phyloP scores from a whole-genome alignment of 2,888 invertebrate genomes.

The Myopa tessellatipennis region DNA sequence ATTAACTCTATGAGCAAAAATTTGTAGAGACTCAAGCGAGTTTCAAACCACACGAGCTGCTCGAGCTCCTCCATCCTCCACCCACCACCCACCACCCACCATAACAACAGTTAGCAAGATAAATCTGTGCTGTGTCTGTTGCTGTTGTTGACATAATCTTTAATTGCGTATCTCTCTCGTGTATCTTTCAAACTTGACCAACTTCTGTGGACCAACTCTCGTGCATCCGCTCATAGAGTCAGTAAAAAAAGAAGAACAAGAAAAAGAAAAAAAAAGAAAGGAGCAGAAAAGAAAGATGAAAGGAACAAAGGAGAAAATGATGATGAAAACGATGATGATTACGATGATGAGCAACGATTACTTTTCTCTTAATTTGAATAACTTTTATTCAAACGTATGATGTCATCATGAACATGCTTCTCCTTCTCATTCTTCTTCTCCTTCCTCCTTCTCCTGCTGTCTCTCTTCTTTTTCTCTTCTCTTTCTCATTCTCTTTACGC shows the following conservation, averaged over 20 bases:
- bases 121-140: background rate
- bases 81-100: background rate
- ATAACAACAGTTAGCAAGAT: background rate
- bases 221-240: too few relatives aligned
- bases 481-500: background rate
- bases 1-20: too few relatives aligned
- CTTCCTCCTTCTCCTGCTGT: background rate
- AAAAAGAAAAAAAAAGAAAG: background rate
- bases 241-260: background rate
- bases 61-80: too few relatives aligned
- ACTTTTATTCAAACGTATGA: too few relatives aligned
- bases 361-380: too few relatives aligned
- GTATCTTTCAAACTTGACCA: background rate
- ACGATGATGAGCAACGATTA: background rate
- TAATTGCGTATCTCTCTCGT: background rate
- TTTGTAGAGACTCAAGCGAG: too few relatives aligned
- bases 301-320: background rate
- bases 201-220: background rate
- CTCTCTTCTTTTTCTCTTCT: background rate
- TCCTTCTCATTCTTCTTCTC: too few relatives aligned
- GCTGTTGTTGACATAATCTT: slow-evolving; percentile 3
- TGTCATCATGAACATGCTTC: too few relatives aligned
- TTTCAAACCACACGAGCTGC: too few relatives aligned
- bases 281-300: background rate
- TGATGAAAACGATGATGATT: background rate